Base-by-base conservation (phyloP, 2,113 vertebrate species). In the Tragelaphus scriptus region DNA sequence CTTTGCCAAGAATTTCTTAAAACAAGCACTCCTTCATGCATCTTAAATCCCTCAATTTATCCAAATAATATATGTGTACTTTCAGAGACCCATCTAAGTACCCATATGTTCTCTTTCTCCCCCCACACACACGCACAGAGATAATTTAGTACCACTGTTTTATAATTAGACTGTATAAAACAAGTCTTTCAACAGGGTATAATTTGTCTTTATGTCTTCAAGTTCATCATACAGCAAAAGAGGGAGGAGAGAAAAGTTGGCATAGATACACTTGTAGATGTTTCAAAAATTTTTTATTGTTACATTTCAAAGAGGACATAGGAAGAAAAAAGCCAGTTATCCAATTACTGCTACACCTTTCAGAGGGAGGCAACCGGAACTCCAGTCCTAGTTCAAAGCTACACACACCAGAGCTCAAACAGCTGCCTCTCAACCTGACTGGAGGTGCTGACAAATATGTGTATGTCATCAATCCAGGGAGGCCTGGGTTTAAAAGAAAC, bases 221-320 rank as follows among this genome's bases (percentile, higher is more conserved):
- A 59, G 23, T 63, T 94, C 10, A 68, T 47, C 14, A 85, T 13
- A 91, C 2, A 94, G 61, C 44, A 94, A 85, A 93, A 10, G 32
- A 97, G 13, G 32, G 19, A 95, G 71, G 28, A 96, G 96, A 92
- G 59, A 81, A 93, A 91, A 98, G 97, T 84, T 6, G 97, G 28
- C 77, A 97, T 7, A 94, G 49, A 96, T 93, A 97, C 77, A 15
- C 15, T 82, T 81, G 88, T 91, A 88, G 11, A 13, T 96, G 96
- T 98, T 98, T 98, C 97, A 97, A 98, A 99, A 98, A 98, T 97
- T 97, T 98, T 99, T 99, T 98, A 99, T 98, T 98, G 68, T 98
- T 99, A 98, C 98, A 99, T 98, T 99, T 97, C 98, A 98, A 98
- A 99, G 97, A 95, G 87, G 96, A 98, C 97, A 97, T 98, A 98